Base-by-base conservation (phyloP, 2,888 invertebrate species). In the Amitus sp. region DNA sequence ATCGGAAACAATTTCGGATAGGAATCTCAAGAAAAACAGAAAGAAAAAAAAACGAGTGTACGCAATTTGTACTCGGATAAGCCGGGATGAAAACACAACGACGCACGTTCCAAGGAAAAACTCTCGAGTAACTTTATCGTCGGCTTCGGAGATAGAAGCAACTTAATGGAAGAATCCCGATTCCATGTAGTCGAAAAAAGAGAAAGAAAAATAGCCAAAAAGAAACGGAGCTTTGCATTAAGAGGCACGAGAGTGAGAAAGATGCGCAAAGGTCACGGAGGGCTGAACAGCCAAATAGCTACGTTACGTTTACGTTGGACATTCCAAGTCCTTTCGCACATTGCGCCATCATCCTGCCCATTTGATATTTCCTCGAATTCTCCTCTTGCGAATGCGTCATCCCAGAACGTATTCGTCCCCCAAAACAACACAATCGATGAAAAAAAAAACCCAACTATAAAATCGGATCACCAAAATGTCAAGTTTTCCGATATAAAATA, bases 351-450 rank as follows among this genome's bases (percentile, higher is more conserved):
- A 53, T 50, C 60, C 54, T 50, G 50, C 23, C 43, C 37, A 57
- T 59, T 56, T 55, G 47, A 37, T 28, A 33, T 48, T 60, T 50
- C 51, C 50, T 60, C 47, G 50, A 60, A 54, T 60, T 49, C 54
- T 53, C 48, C 27, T 51, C 33, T 13, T 48, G 46, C 6, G 43
- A 54, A 46, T 54, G 53, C 50, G 54, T 60, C 60, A 60, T 55
- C 54, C n/a, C n/a, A n/a, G n/a, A n/a, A n/a, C n/a, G n/a, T n/a
- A n/a, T n/a, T n/a, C n/a, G n/a, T n/a, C n/a, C n/a, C n/a, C n/a
- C n/a, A n/a, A n/a, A n/a, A n/a, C n/a, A n/a, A n/a, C n/a, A n/a
- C n/a, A n/a, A n/a, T n/a, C n/a, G n/a, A n/a, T n/a, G n/a, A n/a
- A n/a, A n/a, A n/a, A n/a, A n/a, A n/a, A n/a, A n/a, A n/a, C n/a